A percentile compares a stretch with the other conserved stretches of the same genome.
phyloP scores from a whole-genome alignment of 1,140 invertebrate genomes.

The Uloborus diversus region DNA sequence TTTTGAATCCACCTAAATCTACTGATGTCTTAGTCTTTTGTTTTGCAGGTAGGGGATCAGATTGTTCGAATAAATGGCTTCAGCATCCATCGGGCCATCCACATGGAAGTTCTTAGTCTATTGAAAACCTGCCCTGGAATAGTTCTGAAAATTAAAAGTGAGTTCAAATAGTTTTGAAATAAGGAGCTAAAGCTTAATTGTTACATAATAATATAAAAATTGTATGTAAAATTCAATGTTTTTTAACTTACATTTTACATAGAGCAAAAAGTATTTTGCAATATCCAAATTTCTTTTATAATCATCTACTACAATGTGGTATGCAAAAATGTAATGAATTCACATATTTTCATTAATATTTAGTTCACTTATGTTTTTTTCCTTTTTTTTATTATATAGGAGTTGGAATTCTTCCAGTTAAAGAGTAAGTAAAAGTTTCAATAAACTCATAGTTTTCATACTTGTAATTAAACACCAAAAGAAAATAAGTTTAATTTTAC shows the following conservation, averaged over 20 bases:
- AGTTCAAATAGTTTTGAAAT: no score
- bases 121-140: constrained; percentile 58
- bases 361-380: no score
- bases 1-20: no score
- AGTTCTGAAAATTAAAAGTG: constrained; percentile 59
- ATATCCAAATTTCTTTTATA: background rate
- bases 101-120: constrained; percentile 60
- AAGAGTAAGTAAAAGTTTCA: constrained; percentile 53
- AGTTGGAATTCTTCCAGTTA: constrained; percentile 56
- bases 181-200: background rate
- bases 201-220: background rate
- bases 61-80: constrained; percentile 90
- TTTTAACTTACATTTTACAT: background rate
- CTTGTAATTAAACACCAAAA: background rate
- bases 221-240: background rate
- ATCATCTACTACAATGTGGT: no score
- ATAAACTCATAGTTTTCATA: background rate
- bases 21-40: no score
- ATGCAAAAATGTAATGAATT: no score
- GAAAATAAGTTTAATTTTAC: no score
- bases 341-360: no score
- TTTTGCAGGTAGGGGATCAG: constrained; percentile 86
- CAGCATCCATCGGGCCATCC: constrained; percentile 60
- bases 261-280: background rate
- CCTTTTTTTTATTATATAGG: constrained; percentile 46